phyloP scores from a whole-genome alignment of 1,140 invertebrate genomes.

The Agrilus planipennis region DNA sequence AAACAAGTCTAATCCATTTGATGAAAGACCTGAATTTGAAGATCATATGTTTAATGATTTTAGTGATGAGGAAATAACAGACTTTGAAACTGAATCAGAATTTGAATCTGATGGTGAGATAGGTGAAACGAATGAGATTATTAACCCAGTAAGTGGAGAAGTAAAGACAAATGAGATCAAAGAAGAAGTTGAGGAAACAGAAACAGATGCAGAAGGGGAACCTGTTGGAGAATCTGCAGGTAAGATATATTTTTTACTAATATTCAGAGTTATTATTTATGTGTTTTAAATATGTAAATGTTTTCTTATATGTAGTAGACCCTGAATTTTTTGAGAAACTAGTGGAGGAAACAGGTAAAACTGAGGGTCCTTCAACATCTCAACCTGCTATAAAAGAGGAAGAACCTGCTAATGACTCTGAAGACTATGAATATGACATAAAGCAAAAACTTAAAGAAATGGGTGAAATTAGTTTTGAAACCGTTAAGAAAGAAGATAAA shows the following conservation, averaged over 20 bases:
- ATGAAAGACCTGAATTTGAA: constrained; percentile 7
- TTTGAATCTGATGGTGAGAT: constrained; percentile 27
- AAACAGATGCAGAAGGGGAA: constrained; percentile 1
- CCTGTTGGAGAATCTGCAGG: constrained; percentile 3
- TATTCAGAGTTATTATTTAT: no score
- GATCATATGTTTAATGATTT: background rate
- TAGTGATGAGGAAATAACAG: constrained; percentile 19
- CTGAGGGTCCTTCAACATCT: constrained; percentile 2
- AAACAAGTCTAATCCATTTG: constrained; percentile 2
- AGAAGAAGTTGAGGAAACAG: constrained; percentile 5
- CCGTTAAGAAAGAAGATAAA: constrained; percentile 31
- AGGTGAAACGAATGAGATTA: constrained; percentile 15
- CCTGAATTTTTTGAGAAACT: constrained; percentile 8
- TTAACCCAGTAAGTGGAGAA: background rate
- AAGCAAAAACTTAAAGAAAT: constrained; percentile 46
- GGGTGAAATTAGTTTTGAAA: constrained; percentile 39
- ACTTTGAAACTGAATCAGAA: constrained; percentile 27
- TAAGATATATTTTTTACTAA: no score
- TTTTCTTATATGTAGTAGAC: no score
- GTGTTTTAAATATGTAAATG: no score
- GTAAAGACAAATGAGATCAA: constrained; percentile 1
- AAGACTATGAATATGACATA: constrained; percentile 36
- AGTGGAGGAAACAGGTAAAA: background rate
- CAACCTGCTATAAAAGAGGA: no score
- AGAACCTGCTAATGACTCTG: constrained; percentile 12